These are phyloP conservation scores for Psettodes erumei DNA, from an alignment of 2,113 vertebrate species.

Conservation along the genomic window DNA sequence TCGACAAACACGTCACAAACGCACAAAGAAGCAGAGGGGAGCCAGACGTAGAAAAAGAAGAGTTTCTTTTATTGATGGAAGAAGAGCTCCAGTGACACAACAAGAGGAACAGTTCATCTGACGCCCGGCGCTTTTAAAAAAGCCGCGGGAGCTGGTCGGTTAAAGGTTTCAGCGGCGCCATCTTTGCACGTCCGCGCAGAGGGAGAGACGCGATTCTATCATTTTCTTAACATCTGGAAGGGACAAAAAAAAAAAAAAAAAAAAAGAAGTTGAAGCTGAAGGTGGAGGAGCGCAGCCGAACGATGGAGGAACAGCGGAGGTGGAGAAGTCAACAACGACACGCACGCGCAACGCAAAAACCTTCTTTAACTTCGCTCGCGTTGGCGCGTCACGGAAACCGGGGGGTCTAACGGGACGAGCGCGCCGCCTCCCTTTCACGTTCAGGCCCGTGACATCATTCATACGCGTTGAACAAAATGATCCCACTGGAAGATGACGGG, in stretches of 20 bases:
- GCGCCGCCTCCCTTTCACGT: too few relatives aligned
- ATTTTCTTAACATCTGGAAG: neutral
- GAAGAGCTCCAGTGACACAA: slow-evolving; percentile 37
- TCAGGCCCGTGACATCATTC: slow-evolving; percentile 17
- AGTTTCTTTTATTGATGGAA: slow-evolving; percentile 62
- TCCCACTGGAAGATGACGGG: slow-evolving; percentile 35
- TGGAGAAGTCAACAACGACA: too few relatives aligned
- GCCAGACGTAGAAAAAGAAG: slow-evolving; percentile 50
- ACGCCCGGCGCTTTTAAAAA: slow-evolving; percentile 56
- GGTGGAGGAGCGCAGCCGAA: too few relatives aligned
- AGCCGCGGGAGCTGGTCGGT: slow-evolving; percentile 30
- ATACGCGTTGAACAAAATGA: slow-evolving; percentile 12
- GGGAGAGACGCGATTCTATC: too few relatives aligned
- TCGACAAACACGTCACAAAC: too few relatives aligned
- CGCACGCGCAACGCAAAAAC: too few relatives aligned
- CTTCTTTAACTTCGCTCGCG: too few relatives aligned
- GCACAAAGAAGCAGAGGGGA: neutral
- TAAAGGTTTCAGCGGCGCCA: slow-evolving; percentile 32
- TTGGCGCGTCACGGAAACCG: too few relatives aligned
- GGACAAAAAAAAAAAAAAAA: neutral
- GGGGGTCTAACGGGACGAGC: too few relatives aligned
- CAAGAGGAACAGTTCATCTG: slow-evolving; percentile 38
- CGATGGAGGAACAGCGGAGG: too few relatives aligned
- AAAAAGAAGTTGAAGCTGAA: too few relatives aligned
- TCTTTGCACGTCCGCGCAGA: slow-evolving; percentile 17